Evolutionary conservation across 2,888 invertebrate species (phyloP).

Genomic region (Pedicia rivosa): DNA sequence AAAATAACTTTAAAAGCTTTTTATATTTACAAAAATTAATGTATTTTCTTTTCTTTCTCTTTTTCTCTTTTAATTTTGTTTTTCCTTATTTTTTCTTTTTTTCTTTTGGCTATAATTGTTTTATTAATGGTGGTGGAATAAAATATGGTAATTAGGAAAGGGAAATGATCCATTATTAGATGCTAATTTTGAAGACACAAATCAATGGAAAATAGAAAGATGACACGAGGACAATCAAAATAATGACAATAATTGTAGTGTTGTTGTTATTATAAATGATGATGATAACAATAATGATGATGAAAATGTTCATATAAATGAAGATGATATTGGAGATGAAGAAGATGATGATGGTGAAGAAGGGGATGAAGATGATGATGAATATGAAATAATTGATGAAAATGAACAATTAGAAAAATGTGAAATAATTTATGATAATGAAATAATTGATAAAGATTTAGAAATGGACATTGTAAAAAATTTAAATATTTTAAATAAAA

Average conservation of each 20-base stretch:
- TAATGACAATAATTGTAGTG: too few relatives aligned
- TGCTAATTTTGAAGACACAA: conserved; percentile 29
- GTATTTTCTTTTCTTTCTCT: too few relatives aligned
- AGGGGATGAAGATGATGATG: conserved; percentile 21
- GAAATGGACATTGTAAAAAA: too few relatives aligned
- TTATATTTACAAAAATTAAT: too few relatives aligned
- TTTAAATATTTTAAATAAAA: too few relatives aligned
- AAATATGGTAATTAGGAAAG: conserved; percentile 12
- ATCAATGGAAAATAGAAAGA: conserved; percentile 16
- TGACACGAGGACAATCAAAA: conserved; percentile 16
- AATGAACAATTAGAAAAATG: too few relatives aligned
- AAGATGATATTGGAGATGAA: conserved; percentile 12
- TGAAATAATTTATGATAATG: too few relatives aligned
- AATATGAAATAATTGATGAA: conserved; percentile 14
- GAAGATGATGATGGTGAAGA: conserved; percentile 17
- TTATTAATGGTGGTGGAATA: conserved; percentile 3
- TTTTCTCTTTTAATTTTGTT: conserved; percentile 1
- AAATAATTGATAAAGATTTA: too few relatives aligned
- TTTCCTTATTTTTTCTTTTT: background rate
- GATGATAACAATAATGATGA: conserved; percentile 15
- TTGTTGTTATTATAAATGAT: conserved; percentile 14
- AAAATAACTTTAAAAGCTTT: too few relatives aligned
- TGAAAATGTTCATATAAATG: conserved; percentile 5
- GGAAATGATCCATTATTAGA: conserved; percentile 16
- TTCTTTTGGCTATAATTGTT: too few relatives aligned